Percentiles rank a stretch among this genome's conserved stretches.
phyloP scores from a whole-genome alignment of 1,140 invertebrate genomes.

The Nephila pilipes region DNA sequence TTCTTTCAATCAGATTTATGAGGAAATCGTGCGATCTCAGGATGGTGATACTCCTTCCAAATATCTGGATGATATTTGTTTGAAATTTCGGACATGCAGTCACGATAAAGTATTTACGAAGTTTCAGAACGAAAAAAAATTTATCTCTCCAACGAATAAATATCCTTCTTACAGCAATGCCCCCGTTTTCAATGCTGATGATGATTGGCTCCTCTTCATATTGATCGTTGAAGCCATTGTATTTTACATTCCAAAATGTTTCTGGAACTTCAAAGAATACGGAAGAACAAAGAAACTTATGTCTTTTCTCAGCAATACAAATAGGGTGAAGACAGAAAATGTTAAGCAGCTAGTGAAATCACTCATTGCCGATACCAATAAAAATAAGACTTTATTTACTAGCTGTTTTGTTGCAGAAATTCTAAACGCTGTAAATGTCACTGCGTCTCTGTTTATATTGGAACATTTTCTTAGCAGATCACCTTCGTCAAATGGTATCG shows the following conservation, averaged over 20 bases:
- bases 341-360: background rate
- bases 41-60: slow-evolving; percentile 79
- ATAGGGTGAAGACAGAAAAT: background rate
- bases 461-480: background rate
- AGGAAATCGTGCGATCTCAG: slow-evolving; percentile 93
- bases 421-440: background rate
- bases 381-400: background rate
- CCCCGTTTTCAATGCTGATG: slow-evolving; percentile 84
- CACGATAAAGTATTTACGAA: slow-evolving; percentile 86
- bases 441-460: background rate
- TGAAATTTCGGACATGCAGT: too few species aligned
- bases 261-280: slow-evolving; percentile 79
- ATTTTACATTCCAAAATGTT: slow-evolving; percentile 80
- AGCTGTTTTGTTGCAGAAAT: background rate
- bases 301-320: background rate
- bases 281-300: background rate
- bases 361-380: background rate
- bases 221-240: slow-evolving; percentile 79
- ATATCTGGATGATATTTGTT: slow-evolving; percentile 74
- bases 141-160: too few species aligned
- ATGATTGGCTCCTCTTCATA: slow-evolving; percentile 90
- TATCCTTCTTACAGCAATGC: too few species aligned
- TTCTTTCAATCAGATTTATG: slow-evolving; percentile 91
- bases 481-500: background rate
- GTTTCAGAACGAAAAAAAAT: too few species aligned